Base-by-base conservation (phyloP, 2,888 invertebrate species). In the Dicyrtomina minuta region DNA sequence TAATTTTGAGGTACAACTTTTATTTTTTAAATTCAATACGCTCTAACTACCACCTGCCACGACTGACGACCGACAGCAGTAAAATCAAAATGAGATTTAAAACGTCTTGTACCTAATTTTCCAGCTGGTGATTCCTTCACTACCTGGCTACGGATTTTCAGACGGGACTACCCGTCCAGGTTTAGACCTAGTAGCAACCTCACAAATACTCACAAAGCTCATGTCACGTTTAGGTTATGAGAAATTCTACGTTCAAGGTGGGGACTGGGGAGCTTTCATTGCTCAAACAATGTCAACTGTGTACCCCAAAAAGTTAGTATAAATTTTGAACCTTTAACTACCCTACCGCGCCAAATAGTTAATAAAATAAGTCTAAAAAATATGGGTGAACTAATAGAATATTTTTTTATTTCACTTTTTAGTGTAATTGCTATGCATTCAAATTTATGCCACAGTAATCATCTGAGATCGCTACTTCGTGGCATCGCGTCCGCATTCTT, bases 341-440 rank as follows among this genome's bases (percentile, higher is more conserved):
- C n/a, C n/a, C n/a, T n/a, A n/a, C n/a, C n/a, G n/a, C n/a, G n/a
- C n/a, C n/a, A n/a, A n/a, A n/a, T n/a, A n/a, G n/a, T n/a, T n/a
- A n/a, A n/a, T n/a, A n/a, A n/a, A n/a, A n/a, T n/a, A n/a, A n/a
- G n/a, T n/a, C n/a, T n/a, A n/a, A n/a, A n/a, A n/a, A n/a, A n/a
- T n/a, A n/a, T n/a, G n/a, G n/a, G n/a, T n/a, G n/a, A n/a, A n/a
- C n/a, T n/a, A n/a, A n/a, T 33, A 8, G 27, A 41, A n/a, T 43
- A 13, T 17, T 22, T 22, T 43, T 24, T 2, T 13, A 12, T 20
- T 59, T 59, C 26, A n/a, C 8, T 70, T 79, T 80, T 17, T 78
- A 86, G 86, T 27, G 80, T 85, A 5, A 68, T 80, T 73, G 89
- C 88, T 0, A 81, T 85, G 59, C 90, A 90, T 78, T 82, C 86